Conservation (phyloP, 1,140 invertebrate species). For the Hycleus cichorii region DNA sequence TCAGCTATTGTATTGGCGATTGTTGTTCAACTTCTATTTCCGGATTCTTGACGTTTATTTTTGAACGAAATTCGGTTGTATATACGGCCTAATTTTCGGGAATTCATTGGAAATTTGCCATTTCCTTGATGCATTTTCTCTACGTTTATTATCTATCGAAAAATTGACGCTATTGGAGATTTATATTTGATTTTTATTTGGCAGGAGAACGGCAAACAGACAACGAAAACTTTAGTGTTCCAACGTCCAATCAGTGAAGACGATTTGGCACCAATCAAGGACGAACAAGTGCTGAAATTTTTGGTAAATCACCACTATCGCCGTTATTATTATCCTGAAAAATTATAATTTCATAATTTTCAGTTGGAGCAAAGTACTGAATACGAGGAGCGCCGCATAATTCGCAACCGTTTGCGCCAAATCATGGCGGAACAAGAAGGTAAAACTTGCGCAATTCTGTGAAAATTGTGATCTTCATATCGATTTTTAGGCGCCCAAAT, state of each 20-base stretch:
- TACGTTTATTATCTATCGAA: neutral
- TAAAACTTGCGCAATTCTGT: constrained; percentile 32
- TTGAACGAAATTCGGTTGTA: no score
- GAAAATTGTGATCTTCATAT: neutral
- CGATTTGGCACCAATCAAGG: constrained; percentile 63
- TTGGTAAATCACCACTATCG: constrained; percentile 49
- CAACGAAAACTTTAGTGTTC: constrained; percentile 31
- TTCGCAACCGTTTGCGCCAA: constrained; percentile 66
- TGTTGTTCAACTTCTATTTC: no score
- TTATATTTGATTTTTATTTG: constrained; percentile 12
- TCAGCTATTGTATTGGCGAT: no score
- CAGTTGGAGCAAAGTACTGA: constrained; percentile 77
- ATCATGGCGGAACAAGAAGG: constrained; percentile 74
- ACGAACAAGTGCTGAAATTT: constrained; percentile 61
- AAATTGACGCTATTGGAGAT: neutral
- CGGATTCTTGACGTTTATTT: no score
- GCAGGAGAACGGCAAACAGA: constrained; percentile 36
- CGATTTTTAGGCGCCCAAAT: constrained; percentile 46
- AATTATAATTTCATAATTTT: constrained; percentile 27
- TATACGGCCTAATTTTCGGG: no score
- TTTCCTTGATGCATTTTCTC: neutral
- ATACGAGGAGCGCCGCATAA: constrained; percentile 76
- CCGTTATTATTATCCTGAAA: neutral
- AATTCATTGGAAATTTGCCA: no score
- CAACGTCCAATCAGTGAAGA: constrained; percentile 39